These are phyloP conservation scores for Machaerirhynchus nigripectus DNA, from an alignment of 2,113 vertebrate species.

Conservation along the genomic window DNA sequence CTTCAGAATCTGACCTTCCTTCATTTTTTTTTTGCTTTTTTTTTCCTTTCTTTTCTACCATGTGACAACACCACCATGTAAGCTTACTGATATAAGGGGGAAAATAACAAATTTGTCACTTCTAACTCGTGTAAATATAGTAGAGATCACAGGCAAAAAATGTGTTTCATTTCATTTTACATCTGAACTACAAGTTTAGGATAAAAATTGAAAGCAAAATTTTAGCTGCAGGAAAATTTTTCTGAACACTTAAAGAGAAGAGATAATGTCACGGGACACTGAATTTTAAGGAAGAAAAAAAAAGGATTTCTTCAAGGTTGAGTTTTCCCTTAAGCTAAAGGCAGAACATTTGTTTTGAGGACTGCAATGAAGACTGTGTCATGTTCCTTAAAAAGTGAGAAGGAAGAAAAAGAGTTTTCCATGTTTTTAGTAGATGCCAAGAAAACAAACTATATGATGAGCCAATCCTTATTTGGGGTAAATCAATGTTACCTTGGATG, in stretches of 20 bases:
- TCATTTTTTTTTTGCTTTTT: not conserved
- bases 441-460: not conserved
- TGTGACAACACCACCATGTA: not conserved
- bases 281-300: not conserved
- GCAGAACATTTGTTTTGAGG: not conserved
- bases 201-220: not conserved
- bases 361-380: not conserved
- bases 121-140: not conserved
- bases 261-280: not conserved
- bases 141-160: not conserved
- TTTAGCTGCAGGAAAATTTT: not conserved
- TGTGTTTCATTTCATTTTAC: not conserved
- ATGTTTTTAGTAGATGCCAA: not conserved
- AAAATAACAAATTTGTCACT: not conserved
- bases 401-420: not conserved
- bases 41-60: too few relatives aligned
- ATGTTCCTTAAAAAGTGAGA: not conserved
- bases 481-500: not conserved
- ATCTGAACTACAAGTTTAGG: not conserved
- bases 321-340: constrained; percentile 9
- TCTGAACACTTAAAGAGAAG: not conserved
- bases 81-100: not conserved
- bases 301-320: not conserved
- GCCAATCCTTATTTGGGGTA: not conserved
- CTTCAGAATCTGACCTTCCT: not conserved